These are phyloP conservation scores for Parnassius apollo DNA, from an alignment of 2,888 invertebrate genomes.

Conservation along the genomic window DNA sequence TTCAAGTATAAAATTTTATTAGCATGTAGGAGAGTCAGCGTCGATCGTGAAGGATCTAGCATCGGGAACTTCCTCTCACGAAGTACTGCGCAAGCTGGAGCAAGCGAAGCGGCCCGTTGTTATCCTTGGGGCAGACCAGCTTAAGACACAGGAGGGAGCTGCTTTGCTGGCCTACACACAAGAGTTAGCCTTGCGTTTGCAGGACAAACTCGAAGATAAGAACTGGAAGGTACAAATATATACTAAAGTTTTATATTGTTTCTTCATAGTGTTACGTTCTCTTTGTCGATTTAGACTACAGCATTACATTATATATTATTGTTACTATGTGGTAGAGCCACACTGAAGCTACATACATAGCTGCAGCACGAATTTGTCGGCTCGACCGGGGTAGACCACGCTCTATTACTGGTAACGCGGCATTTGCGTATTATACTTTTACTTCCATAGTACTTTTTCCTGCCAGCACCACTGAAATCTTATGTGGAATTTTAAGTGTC, in stretches of 20 bases:
- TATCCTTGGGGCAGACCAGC: constrained; percentile 92
- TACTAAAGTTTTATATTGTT: background rate
- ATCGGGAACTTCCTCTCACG: constrained; percentile 83
- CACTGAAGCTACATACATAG: too few relatives aligned
- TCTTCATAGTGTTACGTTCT: too few relatives aligned
- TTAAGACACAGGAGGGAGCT: constrained; percentile 89
- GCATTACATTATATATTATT: too few relatives aligned
- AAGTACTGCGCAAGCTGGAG: constrained; percentile 81
- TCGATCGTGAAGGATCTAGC: constrained; percentile 87
- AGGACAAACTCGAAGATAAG: constrained; percentile 75
- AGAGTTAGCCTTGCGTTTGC: constrained; percentile 83
- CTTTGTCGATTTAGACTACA: too few relatives aligned
- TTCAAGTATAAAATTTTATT: constrained; percentile 11
- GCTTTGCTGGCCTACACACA: constrained; percentile 89
- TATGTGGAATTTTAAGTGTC: too few relatives aligned
- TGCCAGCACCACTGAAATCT: too few relatives aligned
- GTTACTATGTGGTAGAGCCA: too few relatives aligned
- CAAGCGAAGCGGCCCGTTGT: constrained; percentile 94
- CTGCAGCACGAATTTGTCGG: too few relatives aligned
- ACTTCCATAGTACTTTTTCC: too few relatives aligned
- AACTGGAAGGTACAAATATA: constrained; percentile 69
- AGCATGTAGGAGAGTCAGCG: constrained; percentile 92
- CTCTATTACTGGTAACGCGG: too few relatives aligned
- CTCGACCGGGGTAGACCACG: too few relatives aligned
- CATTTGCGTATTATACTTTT: too few relatives aligned